Conservation (phyloP, 2,113 vertebrate genomes). For the Podarcis cretensis region DNA sequence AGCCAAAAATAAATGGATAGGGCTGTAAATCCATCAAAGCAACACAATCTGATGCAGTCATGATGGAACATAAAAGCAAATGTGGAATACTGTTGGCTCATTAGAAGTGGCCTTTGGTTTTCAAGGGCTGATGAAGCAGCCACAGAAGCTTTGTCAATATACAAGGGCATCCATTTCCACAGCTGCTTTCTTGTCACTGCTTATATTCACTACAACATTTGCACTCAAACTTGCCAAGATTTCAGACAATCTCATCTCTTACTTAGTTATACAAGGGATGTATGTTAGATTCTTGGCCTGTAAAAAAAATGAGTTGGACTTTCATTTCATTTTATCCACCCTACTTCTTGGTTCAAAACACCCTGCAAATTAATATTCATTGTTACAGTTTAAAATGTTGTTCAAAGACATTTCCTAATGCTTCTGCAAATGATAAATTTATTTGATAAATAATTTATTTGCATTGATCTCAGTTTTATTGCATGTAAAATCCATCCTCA, state of each 20-base stretch:
- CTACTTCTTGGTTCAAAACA: background rate
- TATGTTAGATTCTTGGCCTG: background rate
- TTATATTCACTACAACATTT: background rate
- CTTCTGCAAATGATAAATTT: background rate
- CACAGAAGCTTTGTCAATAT: background rate
- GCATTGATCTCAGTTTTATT: background rate
- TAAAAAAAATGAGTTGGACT: background rate
- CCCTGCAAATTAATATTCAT: fast-evolving
- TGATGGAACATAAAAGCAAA: constrained; percentile 2
- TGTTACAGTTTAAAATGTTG: background rate
- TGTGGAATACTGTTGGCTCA: background rate
- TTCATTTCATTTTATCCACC: background rate
- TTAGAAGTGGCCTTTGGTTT: background rate
- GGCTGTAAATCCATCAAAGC: fast-evolving
- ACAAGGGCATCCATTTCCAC: background rate
- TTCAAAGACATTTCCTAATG: background rate
- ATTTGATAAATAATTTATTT: background rate
- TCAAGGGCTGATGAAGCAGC: background rate
- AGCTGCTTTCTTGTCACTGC: background rate
- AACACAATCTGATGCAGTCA: background rate
- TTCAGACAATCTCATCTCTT: background rate
- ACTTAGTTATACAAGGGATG: background rate
- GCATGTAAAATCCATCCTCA: background rate
- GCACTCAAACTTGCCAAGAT: fast-evolving
- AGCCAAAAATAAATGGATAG: background rate